A percentile compares a stretch with the other conserved stretches of the same genome.
Evolutionary conservation across 2,888 invertebrate genomes (phyloP).

Genomic region (Acrobasis suavella): DNA sequence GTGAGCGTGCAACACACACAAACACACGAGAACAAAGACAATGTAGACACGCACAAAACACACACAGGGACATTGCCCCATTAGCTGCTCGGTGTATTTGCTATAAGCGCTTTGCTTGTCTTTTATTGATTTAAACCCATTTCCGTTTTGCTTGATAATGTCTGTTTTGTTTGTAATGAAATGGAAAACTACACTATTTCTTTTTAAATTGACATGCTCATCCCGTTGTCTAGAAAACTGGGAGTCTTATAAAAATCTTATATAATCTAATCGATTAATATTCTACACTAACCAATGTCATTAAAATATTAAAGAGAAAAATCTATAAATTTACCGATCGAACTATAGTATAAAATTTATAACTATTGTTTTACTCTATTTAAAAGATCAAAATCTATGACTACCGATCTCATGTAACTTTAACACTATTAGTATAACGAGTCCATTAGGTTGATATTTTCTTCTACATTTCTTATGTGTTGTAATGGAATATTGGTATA

Average conservation of each 20-base stretch:
- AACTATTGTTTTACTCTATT: slow-evolving; percentile 46
- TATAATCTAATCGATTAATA: slow-evolving; percentile 39
- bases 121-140: slow-evolving; percentile 28
- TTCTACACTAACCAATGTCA: slow-evolving; percentile 53
- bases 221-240: slow-evolving; percentile 67
- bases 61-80: slow-evolving; percentile 70
- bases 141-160: slow-evolving; percentile 30
- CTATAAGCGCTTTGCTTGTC: slow-evolving; percentile 63
- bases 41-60: slow-evolving; percentile 82
- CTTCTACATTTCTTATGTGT: slow-evolving; percentile 65
- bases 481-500: slow-evolving; percentile 77
- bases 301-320: slow-evolving; percentile 52
- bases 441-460: slow-evolving; percentile 44
- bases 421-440: slow-evolving; percentile 46
- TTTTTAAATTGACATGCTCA: slow-evolving; percentile 66
- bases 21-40: slow-evolving; percentile 83
- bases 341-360: slow-evolving; percentile 37
- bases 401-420: slow-evolving; percentile 56
- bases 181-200: slow-evolving; percentile 60
- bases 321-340: slow-evolving; percentile 49
- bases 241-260: slow-evolving; percentile 50
- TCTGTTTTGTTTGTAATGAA: slow-evolving; percentile 40
- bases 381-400: slow-evolving; percentile 52
- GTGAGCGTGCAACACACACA: slow-evolving; percentile 84
- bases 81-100: slow-evolving; percentile 79